Conservation (phyloP, 2,797 vertebrate genomes). For the Paratrypauchen microcephalus region DNA sequence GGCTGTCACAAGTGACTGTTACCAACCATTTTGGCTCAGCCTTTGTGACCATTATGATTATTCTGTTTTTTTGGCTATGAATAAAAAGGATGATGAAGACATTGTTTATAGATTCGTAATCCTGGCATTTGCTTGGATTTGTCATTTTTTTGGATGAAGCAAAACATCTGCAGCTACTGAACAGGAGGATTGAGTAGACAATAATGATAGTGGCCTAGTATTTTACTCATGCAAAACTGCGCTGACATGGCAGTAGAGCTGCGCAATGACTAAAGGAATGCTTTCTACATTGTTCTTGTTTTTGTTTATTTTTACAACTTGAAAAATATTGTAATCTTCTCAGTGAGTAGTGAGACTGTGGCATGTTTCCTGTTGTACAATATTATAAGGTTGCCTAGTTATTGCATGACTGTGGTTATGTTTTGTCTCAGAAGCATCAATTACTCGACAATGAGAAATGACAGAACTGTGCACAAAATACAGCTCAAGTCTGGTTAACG, state of each 20-base stretch:
- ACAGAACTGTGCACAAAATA: conserved; percentile 52
- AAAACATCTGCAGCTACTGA: conserved; percentile 19
- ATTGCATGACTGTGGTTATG: conserved; percentile 19
- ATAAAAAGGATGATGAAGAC: conserved; percentile 27
- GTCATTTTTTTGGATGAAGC: conserved; percentile 13
- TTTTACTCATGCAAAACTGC: conserved; percentile 11
- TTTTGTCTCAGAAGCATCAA: conserved; percentile 50
- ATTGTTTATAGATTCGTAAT: conserved; percentile 17
- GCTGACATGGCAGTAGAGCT: conserved; percentile 21
- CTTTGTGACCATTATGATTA: conserved; percentile 22
- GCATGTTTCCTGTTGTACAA: conserved; percentile 36
- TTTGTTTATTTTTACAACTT: conserved; percentile 11
- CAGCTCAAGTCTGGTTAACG: conserved; percentile 17
- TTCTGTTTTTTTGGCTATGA: conserved; percentile 44
- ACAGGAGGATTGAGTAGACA: conserved; percentile 1
- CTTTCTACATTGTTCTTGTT: conserved; percentile 19
- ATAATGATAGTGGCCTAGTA: background rate
- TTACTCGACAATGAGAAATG: conserved; percentile 41
- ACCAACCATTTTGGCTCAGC: conserved; percentile 34
- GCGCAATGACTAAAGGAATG: conserved; percentile 15
- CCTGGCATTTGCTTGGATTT: conserved; percentile 9
- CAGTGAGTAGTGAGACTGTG: conserved; percentile 33
- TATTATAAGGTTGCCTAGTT: conserved; percentile 39
- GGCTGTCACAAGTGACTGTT: conserved; percentile 60
- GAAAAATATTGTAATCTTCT: conserved; percentile 50